Base-by-base conservation (phyloP, 2,797 vertebrate genomes). In the Acanthurus leucopareius region DNA sequence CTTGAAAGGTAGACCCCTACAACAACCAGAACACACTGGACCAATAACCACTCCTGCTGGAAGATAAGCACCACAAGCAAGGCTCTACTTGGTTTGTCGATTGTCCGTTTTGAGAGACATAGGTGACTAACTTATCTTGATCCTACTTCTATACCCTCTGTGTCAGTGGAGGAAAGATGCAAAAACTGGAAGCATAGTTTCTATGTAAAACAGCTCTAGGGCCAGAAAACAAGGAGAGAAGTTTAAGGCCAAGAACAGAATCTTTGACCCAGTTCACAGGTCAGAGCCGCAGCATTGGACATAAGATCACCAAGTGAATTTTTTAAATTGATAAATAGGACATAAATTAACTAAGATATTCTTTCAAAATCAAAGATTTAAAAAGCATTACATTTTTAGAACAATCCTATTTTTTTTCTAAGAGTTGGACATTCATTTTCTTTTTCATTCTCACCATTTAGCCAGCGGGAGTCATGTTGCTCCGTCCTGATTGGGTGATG, bases 401-500 rank as follows among this genome's bases (percentile, higher is more conserved):
- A 66, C 38, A 22, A 16, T 65, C 13, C 44, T 53, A 5, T 48
- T 58, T 16, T 48, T 19, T 20, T 25, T 65, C 3, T 53, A 59
- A 51, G 16, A 64, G 1, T 3, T 28, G 1, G 8, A 0, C 13
- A 53, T 2, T 40, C 4, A 49, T n/a, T 59, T 69, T 15, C 9
- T 76, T 8, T 38, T 51, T 73, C n/a, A 62, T 74, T 91, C 96
- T 92, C 94, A 99, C 98, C 98, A 72, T 99, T 99, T 48, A 99
- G 95, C 98, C 98, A 99, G 42, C 98, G 93, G 57, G 98, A 99
- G 81, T 99, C 98, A 4, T 99, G 98, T 88, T 99, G 98, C 90
- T 99, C 98, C 0, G 98, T 99, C 88, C 98, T 96, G 94, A 99
- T 99, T 83, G 98, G 98, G 81, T 99, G 98, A 89, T 99, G 97